Percentiles rank a stretch among this genome's conserved stretches.
Conservation (phyloP, 2,797 vertebrate species). For the Macrochelys suwanniensis region DNA sequence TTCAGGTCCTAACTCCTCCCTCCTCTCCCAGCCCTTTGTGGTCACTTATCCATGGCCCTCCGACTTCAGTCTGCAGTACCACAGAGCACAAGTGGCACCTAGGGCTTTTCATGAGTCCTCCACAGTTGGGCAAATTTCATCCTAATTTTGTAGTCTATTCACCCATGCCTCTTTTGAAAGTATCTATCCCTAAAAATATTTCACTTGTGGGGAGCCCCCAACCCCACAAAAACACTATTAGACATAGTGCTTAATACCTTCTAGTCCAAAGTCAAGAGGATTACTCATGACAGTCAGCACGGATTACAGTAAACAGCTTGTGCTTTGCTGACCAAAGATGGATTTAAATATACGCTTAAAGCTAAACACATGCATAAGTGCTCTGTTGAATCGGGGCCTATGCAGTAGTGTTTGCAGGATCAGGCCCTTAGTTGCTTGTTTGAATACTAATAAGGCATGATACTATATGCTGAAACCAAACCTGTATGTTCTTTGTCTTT, state of each 20-base stretch:
- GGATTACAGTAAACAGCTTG: conserved; percentile 36
- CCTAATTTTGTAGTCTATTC: neutral
- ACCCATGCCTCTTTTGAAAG: neutral
- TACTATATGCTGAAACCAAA: neutral
- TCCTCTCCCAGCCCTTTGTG: too few relatives aligned
- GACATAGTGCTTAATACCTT: neutral
- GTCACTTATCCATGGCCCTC: neutral
- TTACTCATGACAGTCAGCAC: conserved; percentile 8
- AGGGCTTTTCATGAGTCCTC: neutral
- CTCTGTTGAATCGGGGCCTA: neutral
- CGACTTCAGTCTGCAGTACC: neutral
- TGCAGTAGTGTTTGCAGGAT: neutral
- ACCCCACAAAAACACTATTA: neutral
- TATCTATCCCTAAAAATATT: neutral
- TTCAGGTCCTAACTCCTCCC: neutral
- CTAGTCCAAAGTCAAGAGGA: conserved; percentile 25
- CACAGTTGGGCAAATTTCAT: neutral
- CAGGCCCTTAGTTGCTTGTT: neutral
- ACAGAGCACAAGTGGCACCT: neutral
- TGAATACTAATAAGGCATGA: neutral
- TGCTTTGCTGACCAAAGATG: conserved; percentile 46
- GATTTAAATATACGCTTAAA: neutral
- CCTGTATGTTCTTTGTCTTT: neutral
- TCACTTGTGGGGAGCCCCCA: neutral
- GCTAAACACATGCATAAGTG: neutral